Percentiles rank a stretch among this genome's conserved stretches.
phyloP scores from a whole-genome alignment of 2,113 vertebrate genomes.

The Pterocles gutturalis region DNA sequence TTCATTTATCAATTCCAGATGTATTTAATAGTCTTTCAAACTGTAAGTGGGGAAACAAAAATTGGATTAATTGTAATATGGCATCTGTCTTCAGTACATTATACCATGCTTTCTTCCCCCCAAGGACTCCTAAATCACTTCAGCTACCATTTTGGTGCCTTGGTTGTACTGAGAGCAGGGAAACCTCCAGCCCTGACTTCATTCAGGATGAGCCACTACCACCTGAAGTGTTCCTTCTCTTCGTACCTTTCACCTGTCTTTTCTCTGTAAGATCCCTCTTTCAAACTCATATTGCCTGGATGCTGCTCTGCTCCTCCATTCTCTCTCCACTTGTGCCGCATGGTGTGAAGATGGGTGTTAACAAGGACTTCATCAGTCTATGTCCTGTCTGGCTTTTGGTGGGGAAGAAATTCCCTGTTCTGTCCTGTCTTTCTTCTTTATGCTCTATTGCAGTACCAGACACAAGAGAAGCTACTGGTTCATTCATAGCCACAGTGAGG shows the following conservation, averaged over 20 bases:
- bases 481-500: not conserved
- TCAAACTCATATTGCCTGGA: not conserved
- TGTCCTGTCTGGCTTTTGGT: not conserved
- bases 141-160: not conserved
- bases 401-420: too few relatives aligned
- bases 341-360: not conserved
- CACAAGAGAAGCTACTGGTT: not conserved
- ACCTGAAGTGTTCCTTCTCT: not conserved
- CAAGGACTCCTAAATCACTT: conserved; percentile 9
- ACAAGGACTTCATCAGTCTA: not conserved
- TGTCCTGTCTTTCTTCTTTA: not conserved
- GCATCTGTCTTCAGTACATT: not conserved
- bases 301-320: not conserved
- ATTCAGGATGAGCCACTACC: not conserved
- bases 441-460: not conserved
- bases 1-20: conserved; percentile 55
- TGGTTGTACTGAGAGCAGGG: not conserved
- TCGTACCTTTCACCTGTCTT: not conserved
- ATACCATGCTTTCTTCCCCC: not conserved
- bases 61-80: conserved; percentile 25
- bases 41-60: conserved; percentile 18
- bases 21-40: conserved; percentile 41
- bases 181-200: not conserved
- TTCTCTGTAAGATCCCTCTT: not conserved
- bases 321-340: not conserved